phyloP scores from a whole-genome alignment of 1,140 invertebrate genomes.

The Thrips palmi region DNA sequence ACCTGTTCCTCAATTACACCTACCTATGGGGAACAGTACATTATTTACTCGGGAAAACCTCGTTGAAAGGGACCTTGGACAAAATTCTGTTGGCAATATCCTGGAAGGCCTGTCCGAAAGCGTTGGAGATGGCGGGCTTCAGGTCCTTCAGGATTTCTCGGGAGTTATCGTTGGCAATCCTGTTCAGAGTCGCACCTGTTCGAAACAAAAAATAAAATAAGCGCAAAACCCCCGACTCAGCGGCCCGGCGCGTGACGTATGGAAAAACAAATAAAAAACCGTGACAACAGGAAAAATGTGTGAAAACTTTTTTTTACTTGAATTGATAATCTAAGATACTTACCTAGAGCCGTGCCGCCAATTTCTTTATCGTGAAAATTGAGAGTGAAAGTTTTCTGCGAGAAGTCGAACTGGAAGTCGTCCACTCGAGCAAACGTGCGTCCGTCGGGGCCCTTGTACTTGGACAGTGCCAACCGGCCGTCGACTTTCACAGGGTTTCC shows the following conservation, averaged over 20 bases:
- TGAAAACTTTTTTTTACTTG: too few relatives aligned
- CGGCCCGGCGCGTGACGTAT: too few relatives aligned
- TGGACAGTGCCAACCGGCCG: slow-evolving; percentile 4
- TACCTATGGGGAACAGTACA: too few relatives aligned
- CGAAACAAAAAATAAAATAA: too few relatives aligned
- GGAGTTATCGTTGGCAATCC: slow-evolving; percentile 7
- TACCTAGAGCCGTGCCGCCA: slow-evolving; percentile 1
- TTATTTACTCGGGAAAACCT: too few relatives aligned
- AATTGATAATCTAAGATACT: slow-evolving; percentile 2
- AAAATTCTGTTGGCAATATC: slow-evolving; percentile 7
- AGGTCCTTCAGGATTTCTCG: slow-evolving; percentile 5
- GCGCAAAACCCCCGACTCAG: too few relatives aligned
- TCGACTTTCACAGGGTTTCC: slow-evolving; percentile 4
- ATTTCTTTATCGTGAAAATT: slow-evolving; percentile 6
- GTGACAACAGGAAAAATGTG: too few relatives aligned
- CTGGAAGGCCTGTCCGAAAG: slow-evolving; percentile 7
- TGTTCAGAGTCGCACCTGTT: slow-evolving; percentile 8
- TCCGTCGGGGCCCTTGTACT: slow-evolving; percentile 2
- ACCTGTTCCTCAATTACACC: too few relatives aligned
- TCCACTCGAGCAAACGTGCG: slow-evolving; percentile 1
- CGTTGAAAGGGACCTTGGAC: slow-evolving; percentile 2
- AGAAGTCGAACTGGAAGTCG: slow-evolving; percentile 2
- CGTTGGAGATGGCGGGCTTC: slow-evolving; percentile 4
- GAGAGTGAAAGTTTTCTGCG: slow-evolving; percentile 2
- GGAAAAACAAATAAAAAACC: too few relatives aligned